These are phyloP conservation scores for Dreissena rostriformis DNA, from an alignment of 1,140 invertebrate genomes.

Conservation along the genomic window DNA sequence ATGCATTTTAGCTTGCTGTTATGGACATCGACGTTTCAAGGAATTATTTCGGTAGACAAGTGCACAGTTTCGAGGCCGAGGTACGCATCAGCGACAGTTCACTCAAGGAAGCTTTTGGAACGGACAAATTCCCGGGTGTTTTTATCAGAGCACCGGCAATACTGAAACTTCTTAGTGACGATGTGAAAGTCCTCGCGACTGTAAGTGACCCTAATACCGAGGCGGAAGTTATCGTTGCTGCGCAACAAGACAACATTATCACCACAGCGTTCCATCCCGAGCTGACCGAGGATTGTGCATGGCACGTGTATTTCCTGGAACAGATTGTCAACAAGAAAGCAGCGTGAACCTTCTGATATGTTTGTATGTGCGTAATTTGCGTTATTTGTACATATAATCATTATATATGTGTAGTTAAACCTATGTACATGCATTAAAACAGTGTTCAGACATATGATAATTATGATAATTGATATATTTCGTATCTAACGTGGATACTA, in stretches of 20 bases:
- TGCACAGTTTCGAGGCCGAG: slow-evolving; percentile 73
- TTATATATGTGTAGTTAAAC: too few relatives aligned
- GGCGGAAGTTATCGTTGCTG: slow-evolving; percentile 67
- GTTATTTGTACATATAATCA: too few relatives aligned
- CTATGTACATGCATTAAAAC: too few relatives aligned
- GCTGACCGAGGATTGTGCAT: slow-evolving; percentile 72
- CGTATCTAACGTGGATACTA: too few relatives aligned
- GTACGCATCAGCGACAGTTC: slow-evolving; percentile 61
- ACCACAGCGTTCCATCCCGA: slow-evolving; percentile 77
- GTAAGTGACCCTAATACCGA: slow-evolving; percentile 45
- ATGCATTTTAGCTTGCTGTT: slow-evolving; percentile 66
- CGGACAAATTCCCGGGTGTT: slow-evolving; percentile 66
- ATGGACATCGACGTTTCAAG: slow-evolving; percentile 71
- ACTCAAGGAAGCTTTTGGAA: slow-evolving; percentile 20
- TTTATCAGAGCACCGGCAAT: slow-evolving; percentile 77
- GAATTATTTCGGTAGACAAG: slow-evolving; percentile 75
- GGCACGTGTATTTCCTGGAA: slow-evolving; percentile 73
- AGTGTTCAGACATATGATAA: too few relatives aligned
- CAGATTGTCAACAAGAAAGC: slow-evolving; percentile 51
- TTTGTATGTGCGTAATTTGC: too few relatives aligned
- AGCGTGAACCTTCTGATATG: not conserved
- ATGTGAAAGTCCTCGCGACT: slow-evolving; percentile 69
- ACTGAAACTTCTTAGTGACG: slow-evolving; percentile 49
- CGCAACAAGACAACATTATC: slow-evolving; percentile 70
- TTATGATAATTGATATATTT: too few relatives aligned